phyloP scores from a whole-genome alignment of 2,113 vertebrate genomes.

The Brevimyrus niger region DNA sequence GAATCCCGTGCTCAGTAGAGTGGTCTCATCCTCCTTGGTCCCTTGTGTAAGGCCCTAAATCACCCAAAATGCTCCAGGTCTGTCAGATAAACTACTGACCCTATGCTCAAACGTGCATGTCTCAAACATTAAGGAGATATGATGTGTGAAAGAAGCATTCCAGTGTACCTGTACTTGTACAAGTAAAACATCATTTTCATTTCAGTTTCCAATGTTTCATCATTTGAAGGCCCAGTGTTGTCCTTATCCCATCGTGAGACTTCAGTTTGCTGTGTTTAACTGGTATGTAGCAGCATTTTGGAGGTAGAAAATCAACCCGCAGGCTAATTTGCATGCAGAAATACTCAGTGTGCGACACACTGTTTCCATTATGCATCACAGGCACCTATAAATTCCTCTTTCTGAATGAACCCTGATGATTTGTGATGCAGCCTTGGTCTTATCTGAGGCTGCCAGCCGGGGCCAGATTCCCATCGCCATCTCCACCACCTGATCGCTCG shows the following conservation, averaged over 20 bases:
- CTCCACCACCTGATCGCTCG: slow-evolving; percentile 28
- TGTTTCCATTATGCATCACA: neutral
- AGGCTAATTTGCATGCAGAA: neutral
- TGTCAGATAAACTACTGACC: neutral
- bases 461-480: slow-evolving; percentile 33
- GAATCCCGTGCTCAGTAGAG: neutral
- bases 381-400: slow-evolving; percentile 1
- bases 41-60: neutral
- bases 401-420: neutral
- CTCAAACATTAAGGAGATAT: neutral
- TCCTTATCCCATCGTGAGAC: neutral
- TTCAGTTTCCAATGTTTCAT: neutral
- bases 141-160: neutral
- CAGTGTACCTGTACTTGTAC: neutral
- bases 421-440: slow-evolving; percentile 14
- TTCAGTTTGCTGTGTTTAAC: neutral
- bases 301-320: neutral
- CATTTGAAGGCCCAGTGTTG: neutral
- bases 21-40: neutral
- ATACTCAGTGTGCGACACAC: neutral
- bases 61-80: neutral
- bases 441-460: slow-evolving; percentile 37
- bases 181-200: neutral
- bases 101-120: neutral
- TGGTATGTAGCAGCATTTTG: neutral